Evolutionary conservation across 2,113 vertebrate species (phyloP).

Genomic region (Eurystomus gularis): DNA sequence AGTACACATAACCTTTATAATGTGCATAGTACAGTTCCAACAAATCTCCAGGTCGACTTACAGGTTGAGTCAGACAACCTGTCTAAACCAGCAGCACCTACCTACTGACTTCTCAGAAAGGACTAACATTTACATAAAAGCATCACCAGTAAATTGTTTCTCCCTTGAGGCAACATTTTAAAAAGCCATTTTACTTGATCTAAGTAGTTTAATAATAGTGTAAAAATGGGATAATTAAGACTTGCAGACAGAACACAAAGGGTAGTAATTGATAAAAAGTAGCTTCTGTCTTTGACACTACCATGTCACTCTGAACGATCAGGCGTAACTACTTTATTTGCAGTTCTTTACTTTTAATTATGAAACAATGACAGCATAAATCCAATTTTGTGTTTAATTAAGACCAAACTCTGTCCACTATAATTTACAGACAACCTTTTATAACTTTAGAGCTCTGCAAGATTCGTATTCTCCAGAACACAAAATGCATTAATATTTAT

Average conservation of each 20-base stretch:
- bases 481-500: conserved; percentile 55
- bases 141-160: neutral
- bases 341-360: neutral
- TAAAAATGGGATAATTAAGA: neutral
- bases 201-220: neutral
- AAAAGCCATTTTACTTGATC: neutral
- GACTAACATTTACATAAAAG: neutral
- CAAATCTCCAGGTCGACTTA: neutral
- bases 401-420: neutral
- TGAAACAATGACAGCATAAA: neutral
- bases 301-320: neutral
- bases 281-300: neutral
- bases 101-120: neutral
- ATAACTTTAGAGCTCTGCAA: neutral
- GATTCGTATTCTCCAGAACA: conserved; percentile 48
- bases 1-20: neutral
- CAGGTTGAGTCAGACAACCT: neutral
- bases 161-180: neutral
- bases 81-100: neutral
- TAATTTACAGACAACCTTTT: conserved; percentile 41
- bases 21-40: neutral
- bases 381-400: conserved; percentile 35
- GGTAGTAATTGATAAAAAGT: neutral
- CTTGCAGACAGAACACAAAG: neutral
- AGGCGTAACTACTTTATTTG: neutral